Base-by-base conservation (phyloP, 1,140 invertebrate genomes). In the Drosophila melanica region DNA sequence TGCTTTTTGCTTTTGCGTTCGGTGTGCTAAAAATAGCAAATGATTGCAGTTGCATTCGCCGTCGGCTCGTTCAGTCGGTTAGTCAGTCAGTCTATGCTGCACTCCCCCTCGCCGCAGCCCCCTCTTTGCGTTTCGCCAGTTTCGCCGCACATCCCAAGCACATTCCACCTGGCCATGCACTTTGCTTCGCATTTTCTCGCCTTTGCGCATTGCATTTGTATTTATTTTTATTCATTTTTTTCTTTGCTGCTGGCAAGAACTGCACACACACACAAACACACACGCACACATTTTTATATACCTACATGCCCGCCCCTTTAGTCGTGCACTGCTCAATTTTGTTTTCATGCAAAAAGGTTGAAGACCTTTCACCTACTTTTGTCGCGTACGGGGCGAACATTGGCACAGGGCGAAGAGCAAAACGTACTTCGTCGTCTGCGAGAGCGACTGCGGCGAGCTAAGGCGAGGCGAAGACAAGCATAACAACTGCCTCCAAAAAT, bases 321-420 rank as follows among this genome's bases (percentile, higher is more conserved):
- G 59, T 45, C 39, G 59, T 57, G 47, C 35, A 62, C 71, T 71
- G 78, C 77, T 75, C 75, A 86, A 82, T 86, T 86, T 87, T 89
- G 79, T 86, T 86, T 86, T 86, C 82, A 87, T 89, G 84, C 84
- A 80, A 79, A 87, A 87, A 87, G 84, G 84, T 87, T 87, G 76
- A 87, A 87, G 84, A 87, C 84, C 84, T 87, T 87, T 87, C 84
- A 87, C 84, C 84, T 89, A 87, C 84, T 87, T 87, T 89, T 89
- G 69, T 75, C 55, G 60, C 55, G 57, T 57, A 35, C 59, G 58
- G 51, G 20, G 20, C 57, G 37, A 47, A 33, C 55, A 10, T 58
- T 45, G 50, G 58, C 44, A 48, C 67, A 69, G 67, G 48, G 67
- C 67, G 59, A 69, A 63, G 67, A 69, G 54, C 54, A 50, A 59